Evolutionary conservation across 2,797 vertebrate species (phyloP).

Genomic region (Peromyscus eremicus): DNA sequence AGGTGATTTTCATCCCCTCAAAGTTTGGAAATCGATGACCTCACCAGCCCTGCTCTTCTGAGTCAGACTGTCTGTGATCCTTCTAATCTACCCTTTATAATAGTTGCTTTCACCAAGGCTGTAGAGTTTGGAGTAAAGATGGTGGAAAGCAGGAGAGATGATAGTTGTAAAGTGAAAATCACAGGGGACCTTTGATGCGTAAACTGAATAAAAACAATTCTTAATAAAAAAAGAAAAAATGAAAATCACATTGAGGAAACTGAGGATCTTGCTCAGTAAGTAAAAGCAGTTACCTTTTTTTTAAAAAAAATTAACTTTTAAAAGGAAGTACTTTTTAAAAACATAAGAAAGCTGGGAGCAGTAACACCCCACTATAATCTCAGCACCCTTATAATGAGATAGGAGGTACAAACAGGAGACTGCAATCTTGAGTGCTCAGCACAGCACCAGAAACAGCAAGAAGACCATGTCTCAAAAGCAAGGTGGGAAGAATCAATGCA

Average conservation of each 20-base stretch:
- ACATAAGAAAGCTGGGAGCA: not conserved
- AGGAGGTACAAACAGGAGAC: not conserved
- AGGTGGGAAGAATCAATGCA: not conserved
- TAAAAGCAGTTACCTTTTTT: not conserved
- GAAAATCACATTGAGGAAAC: not conserved
- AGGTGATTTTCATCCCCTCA: conserved; percentile 9
- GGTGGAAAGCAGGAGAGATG: not conserved
- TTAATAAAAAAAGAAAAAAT: not conserved
- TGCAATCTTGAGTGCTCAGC: not conserved
- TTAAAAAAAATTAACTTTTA: not conserved
- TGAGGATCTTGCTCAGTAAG: too few relatives aligned
- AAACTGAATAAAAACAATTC: too few relatives aligned
- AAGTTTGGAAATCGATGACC: not conserved
- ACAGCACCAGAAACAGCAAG: not conserved
- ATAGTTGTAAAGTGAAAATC: conserved; percentile 23
- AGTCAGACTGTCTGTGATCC: not conserved
- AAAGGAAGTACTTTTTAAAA: not conserved
- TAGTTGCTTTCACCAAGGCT: not conserved
- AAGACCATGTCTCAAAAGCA: not conserved
- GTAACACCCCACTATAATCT: not conserved
- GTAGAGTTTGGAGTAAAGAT: not conserved
- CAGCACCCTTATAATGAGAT: not conserved
- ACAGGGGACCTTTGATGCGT: too few relatives aligned
- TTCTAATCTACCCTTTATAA: not conserved
- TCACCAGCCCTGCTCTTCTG: not conserved